Evolutionary conservation across 1,140 invertebrate species (phyloP), one percentile per base, ranked within the genome.

Genomic region (Tetraneura akinire): DNA sequence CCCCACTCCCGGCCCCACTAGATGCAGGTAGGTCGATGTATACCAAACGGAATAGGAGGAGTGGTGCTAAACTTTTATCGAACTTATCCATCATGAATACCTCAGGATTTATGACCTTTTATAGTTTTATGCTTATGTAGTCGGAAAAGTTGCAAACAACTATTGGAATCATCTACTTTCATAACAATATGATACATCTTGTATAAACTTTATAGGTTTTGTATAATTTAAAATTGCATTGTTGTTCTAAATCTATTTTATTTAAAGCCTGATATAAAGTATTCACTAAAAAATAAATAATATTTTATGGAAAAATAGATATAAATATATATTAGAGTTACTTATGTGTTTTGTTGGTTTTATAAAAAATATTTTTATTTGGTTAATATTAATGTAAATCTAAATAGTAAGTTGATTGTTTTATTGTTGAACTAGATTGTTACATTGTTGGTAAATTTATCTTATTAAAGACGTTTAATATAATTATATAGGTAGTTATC

Each of bases 81-180:
- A 73, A 55, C 70, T 73, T 49, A 73, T 73, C 70, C 70, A 73
- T 73, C 70, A 73, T 37, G 49, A 73, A 55, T 32, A 73, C 29
- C 26, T 73, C 49, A 53, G 49, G 29, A 73, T 73, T 73, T 73
- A 73, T 53, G 45, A 73, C 70, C 49, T 73, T 73, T 73, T 73
- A 55, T 51, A 51, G 51, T 51, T 73, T 73, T 73, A 73, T 73
- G 70, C 70, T 73, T 73, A 73, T 73, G 49, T 29, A 53, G 49
- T 73, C 70, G 70, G 3, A 73, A 73, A 73, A 73, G 70, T 73
- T 53, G 29, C 4, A 14, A 73, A 73, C 45, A 73, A 37, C 13
- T 13, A 73, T 73, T 53, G 70, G 26, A 53, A 73, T 73, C 47
- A 51, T 73, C 70, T 37, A 73, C 29, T 73, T 73, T 73, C 47